These are phyloP conservation scores for Sarotherodon lohbergeri DNA, from an alignment of 2,113 vertebrate genomes.

Conservation along the genomic window DNA sequence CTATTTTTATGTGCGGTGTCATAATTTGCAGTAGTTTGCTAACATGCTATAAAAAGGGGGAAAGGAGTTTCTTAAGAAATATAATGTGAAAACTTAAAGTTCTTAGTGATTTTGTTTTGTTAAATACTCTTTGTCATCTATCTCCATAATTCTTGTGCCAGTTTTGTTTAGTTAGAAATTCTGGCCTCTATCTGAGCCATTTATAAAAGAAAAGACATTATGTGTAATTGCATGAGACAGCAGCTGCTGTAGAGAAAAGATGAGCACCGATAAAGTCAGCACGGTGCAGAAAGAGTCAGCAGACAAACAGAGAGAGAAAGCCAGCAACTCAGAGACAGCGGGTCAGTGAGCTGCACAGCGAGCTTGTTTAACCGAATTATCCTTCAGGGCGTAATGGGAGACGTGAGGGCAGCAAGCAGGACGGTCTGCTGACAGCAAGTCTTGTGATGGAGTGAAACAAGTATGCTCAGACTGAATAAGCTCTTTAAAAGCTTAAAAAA, in stretches of 20 bases:
- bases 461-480: constrained; percentile 28
- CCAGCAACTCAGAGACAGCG: constrained; percentile 11
- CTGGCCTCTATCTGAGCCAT: not conserved
- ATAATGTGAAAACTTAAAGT: not conserved
- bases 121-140: not conserved
- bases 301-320: not conserved
- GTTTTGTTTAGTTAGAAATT: not conserved
- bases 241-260: not conserved
- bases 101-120: not conserved
- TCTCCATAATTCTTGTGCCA: not conserved
- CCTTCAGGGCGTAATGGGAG: constrained; percentile 47
- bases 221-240: not conserved
- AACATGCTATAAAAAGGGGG: not conserved
- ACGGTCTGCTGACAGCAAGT: constrained; percentile 63
- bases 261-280: not conserved
- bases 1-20: not conserved
- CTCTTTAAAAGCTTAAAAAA: constrained; percentile 26
- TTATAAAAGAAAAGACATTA: not conserved
- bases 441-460: constrained; percentile 55
- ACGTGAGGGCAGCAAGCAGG: constrained; percentile 42
- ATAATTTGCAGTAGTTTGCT: not conserved
- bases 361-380: constrained; percentile 47
- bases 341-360: not conserved
- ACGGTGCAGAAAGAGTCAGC: not conserved
- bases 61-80: not conserved